Evolutionary conservation across 2,113 vertebrate species (phyloP).

Genomic region (Perca flavescens): DNA sequence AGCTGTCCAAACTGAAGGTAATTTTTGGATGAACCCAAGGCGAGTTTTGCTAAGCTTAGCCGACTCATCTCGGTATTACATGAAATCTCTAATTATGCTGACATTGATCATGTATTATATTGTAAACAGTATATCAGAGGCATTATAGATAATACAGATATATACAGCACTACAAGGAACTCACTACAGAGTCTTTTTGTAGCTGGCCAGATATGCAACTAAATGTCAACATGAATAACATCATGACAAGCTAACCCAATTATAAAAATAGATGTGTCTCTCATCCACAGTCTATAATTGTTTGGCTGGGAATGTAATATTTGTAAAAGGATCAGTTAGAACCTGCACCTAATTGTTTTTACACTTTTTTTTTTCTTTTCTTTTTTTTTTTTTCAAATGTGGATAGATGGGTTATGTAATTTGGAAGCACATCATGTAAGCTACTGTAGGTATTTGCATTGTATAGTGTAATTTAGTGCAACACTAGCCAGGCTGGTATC

Average conservation of each 20-base stretch:
- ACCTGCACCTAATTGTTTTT: not conserved
- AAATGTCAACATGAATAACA: not conserved
- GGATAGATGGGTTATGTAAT: not conserved
- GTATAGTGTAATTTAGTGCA: conserved; percentile 23
- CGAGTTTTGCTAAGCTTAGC: not conserved
- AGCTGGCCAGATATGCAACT: not conserved
- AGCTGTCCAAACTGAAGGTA: conserved; percentile 99
- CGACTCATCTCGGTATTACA: conserved; percentile 5
- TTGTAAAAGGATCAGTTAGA: not conserved
- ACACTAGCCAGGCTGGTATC: conserved; percentile 34
- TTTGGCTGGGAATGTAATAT: not conserved
- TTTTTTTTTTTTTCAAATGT: not conserved
- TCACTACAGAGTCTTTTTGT: not conserved
- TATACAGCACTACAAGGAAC: not conserved
- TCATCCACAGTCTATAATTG: not conserved
- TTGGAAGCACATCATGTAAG: not conserved
- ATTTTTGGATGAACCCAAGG: conserved; percentile 18
- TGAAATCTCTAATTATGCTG: not conserved
- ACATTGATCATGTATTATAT: not conserved
- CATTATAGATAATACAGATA: not conserved
- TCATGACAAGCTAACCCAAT: not conserved
- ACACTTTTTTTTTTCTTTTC: not conserved
- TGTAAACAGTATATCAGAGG: not conserved
- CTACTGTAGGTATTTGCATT: not conserved
- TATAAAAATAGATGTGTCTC: not conserved